Evolutionary conservation across 2,888 invertebrate genomes (phyloP).

Genomic region (Trachelus stipa): DNA sequence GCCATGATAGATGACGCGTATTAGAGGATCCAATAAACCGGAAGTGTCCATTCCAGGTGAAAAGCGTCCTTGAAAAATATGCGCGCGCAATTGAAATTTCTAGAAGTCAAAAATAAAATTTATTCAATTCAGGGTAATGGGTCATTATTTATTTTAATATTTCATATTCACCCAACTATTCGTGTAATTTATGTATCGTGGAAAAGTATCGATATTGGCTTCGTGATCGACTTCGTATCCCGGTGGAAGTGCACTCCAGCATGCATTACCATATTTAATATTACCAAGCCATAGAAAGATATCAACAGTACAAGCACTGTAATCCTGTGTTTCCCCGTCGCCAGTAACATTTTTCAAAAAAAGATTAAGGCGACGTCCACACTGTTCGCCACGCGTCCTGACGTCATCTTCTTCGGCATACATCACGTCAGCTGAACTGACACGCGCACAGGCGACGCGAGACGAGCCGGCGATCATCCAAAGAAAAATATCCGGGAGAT

Average conservation of each 20-base stretch:
- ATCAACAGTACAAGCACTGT: slow-evolving; percentile 56
- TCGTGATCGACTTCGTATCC: slow-evolving; percentile 53
- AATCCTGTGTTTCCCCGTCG: slow-evolving; percentile 34
- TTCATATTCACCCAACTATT: slow-evolving; percentile 44
- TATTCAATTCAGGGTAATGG: too few relatives aligned
- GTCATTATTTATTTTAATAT: background rate
- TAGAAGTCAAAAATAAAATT: slow-evolving; percentile 52
- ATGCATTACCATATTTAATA: slow-evolving; percentile 46
- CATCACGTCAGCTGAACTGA: slow-evolving; percentile 67
- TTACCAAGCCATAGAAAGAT: slow-evolving; percentile 61
- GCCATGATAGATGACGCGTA: slow-evolving; percentile 63
- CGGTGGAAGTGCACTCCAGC: slow-evolving; percentile 57
- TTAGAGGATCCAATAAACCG: slow-evolving; percentile 69
- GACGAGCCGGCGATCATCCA: slow-evolving; percentile 71
- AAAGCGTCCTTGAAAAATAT: slow-evolving; percentile 78
- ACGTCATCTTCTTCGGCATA: slow-evolving; percentile 64
- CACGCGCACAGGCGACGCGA: slow-evolving; percentile 69
- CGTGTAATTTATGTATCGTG: slow-evolving; percentile 55
- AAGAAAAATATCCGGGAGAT: slow-evolving; percentile 71
- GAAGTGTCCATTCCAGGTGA: slow-evolving; percentile 69
- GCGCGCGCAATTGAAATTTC: slow-evolving; percentile 73
- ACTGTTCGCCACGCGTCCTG: slow-evolving; percentile 67
- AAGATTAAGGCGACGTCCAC: slow-evolving; percentile 64
- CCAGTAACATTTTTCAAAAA: slow-evolving; percentile 48
- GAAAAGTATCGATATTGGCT: slow-evolving; percentile 45